Evolutionary conservation across 2,113 vertebrate species (phyloP).

Genomic region (Micronycteris hirsuta): DNA sequence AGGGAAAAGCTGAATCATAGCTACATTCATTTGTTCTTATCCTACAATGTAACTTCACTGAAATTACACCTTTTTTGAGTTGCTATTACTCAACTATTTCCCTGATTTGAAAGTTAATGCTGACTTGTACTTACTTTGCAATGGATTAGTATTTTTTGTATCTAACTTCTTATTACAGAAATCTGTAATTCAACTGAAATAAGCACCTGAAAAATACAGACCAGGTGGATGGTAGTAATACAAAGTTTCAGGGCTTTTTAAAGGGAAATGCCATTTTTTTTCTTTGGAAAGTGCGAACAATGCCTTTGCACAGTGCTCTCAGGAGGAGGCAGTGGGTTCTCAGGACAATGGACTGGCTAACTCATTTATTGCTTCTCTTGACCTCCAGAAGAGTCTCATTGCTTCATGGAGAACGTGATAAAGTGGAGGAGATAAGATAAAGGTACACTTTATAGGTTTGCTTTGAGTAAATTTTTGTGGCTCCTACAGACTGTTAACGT

Average conservation of each 20-base stretch:
- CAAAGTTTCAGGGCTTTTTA: neutral
- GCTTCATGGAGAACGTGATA: neutral
- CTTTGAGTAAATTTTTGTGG: neutral
- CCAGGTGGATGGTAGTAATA: neutral
- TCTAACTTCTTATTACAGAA: slow-evolving; percentile 6
- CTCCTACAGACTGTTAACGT: neutral
- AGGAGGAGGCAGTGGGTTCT: neutral
- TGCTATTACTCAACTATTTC: neutral
- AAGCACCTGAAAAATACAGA: neutral
- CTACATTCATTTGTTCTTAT: neutral
- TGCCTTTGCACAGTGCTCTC: neutral
- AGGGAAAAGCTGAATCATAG: neutral
- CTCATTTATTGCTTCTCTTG: neutral
- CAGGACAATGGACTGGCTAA: neutral
- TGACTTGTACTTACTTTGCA: neutral
- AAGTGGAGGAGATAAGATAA: neutral
- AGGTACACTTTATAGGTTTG: neutral
- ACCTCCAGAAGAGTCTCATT: neutral
- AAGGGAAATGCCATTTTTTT: neutral
- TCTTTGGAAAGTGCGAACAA: neutral
- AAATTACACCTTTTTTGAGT: neutral
- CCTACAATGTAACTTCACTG: neutral
- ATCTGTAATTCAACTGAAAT: slow-evolving; percentile 1
- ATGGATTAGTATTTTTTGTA: neutral
- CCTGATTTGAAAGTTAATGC: neutral